These are phyloP conservation scores for Tragopan temminckii DNA, from an alignment of 2,797 vertebrate genomes.

Conservation along the genomic window DNA sequence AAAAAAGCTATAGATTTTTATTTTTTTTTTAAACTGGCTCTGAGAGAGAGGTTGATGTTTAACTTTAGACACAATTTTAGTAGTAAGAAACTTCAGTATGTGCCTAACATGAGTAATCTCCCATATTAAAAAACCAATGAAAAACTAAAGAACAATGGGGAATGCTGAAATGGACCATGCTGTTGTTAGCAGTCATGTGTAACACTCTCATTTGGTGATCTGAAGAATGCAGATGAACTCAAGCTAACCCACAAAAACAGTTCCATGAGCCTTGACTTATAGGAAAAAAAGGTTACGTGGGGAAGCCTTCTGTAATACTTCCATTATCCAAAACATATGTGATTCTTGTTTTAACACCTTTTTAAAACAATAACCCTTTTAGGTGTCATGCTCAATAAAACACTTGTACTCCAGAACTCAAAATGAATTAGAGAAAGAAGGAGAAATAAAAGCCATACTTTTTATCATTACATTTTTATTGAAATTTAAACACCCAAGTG, in stretches of 20 bases:
- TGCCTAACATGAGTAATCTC: neutral
- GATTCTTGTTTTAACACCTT: constrained; percentile 68
- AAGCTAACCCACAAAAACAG: constrained; percentile 11
- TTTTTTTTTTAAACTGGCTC: rapidly evolving
- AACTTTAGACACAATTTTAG: neutral
- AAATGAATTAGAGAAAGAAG: constrained; percentile 71
- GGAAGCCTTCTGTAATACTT: neutral
- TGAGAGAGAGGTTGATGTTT: neutral
- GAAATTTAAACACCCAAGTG: constrained; percentile 79
- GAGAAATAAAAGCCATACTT: constrained; percentile 72
- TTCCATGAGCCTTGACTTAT: neutral
- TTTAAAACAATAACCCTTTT: constrained; percentile 70
- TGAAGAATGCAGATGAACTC: constrained; percentile 40
- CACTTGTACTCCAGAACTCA: constrained; percentile 71
- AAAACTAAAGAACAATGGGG: neutral
- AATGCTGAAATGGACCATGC: neutral
- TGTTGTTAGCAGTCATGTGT: neutral
- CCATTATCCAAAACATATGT: constrained; percentile 68
- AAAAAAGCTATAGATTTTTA: neutral
- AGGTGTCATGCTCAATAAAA: constrained; percentile 76
- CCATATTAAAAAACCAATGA: neutral
- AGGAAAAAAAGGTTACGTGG: neutral
- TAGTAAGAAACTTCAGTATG: neutral
- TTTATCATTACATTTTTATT: constrained; percentile 80
- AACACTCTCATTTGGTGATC: neutral